phyloP scores from a whole-genome alignment of 2,113 vertebrate species.

The Procavia capensis region DNA sequence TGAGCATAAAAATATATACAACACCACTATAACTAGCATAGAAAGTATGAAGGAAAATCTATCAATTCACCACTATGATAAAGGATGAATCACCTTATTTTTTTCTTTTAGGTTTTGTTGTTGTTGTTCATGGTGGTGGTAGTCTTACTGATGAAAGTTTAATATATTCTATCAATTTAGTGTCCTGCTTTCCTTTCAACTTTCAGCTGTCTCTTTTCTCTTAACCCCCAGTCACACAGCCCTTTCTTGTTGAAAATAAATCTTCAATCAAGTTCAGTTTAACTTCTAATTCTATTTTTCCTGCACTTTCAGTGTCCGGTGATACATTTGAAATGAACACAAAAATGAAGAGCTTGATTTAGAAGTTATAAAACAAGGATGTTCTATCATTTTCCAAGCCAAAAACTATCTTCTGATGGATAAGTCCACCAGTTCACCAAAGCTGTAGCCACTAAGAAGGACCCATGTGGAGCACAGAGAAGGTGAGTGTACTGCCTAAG shows the following conservation, averaged over 20 bases:
- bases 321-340: neutral
- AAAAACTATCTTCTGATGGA: neutral
- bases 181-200: neutral
- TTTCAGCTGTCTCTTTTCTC: neutral
- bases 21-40: neutral
- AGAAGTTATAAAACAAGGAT: neutral
- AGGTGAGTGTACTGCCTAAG: fast-evolving
- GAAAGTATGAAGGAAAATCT: neutral
- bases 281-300: neutral
- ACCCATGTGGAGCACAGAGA: neutral
- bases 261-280: neutral
- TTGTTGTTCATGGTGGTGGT: too few species aligned
- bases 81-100: neutral
- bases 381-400: neutral
- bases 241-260: neutral
- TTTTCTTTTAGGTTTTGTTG: neutral
- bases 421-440: neutral
- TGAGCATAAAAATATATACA: neutral
- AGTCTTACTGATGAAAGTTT: neutral
- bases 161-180: neutral
- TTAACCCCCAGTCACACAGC: neutral
- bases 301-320: neutral
- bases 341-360: neutral
- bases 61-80: neutral
- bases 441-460: neutral